These are phyloP conservation scores for Nyctibius grandis DNA, from an alignment of 2,797 vertebrate genomes.

Conservation along the genomic window DNA sequence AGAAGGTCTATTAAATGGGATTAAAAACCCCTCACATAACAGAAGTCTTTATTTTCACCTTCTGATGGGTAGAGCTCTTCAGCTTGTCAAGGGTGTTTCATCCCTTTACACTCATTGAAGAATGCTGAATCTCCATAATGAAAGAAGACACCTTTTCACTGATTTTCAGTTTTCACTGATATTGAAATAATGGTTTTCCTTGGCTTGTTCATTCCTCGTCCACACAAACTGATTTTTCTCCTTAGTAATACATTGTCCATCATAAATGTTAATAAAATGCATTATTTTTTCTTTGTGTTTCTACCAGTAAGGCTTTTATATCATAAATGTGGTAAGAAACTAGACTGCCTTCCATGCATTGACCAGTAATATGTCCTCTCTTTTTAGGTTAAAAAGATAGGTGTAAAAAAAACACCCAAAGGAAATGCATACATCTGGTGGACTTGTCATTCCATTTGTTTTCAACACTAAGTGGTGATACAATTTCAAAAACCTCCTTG, in stretches of 20 bases:
- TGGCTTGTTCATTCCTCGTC: background rate
- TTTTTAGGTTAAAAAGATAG: background rate
- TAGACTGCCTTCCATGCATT: background rate
- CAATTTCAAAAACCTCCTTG: background rate
- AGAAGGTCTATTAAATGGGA: background rate
- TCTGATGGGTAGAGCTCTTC: background rate
- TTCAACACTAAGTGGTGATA: background rate
- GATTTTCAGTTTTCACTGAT: background rate
- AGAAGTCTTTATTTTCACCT: background rate
- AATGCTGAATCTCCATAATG: background rate
- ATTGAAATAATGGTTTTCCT: background rate
- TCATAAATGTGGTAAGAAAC: background rate
- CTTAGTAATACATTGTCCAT: background rate
- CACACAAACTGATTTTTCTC: rapidly evolving
- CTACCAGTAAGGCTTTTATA: background rate
- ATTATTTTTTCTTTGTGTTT: rapidly evolving
- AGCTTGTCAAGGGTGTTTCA: background rate
- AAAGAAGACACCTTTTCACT: background rate
- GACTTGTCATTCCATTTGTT: background rate
- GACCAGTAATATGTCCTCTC: background rate
- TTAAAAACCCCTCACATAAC: background rate
- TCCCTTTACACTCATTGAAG: background rate
- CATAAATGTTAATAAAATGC: background rate
- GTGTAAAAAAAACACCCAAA: background rate
- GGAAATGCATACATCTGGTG: no score